Evolutionary conservation across 2,888 invertebrate species (phyloP).

Genomic region (Tuberolachnus salignus): DNA sequence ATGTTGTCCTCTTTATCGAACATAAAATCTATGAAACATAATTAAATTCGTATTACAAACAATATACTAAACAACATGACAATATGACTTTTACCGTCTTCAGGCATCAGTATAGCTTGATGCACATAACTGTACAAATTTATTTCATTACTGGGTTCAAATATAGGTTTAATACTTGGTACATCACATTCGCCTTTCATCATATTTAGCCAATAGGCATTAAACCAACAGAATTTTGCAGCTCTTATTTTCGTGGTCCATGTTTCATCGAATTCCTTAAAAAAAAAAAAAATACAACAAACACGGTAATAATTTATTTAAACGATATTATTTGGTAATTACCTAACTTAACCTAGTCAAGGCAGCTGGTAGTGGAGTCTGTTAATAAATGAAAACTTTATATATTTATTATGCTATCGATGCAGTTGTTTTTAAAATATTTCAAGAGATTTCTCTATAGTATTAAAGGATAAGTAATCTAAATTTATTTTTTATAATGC

Average conservation of each 20-base stretch:
- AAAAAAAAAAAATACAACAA: slow-evolving; percentile 24
- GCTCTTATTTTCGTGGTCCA: slow-evolving; percentile 94
- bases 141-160: slow-evolving; percentile 35
- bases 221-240: slow-evolving; percentile 97
- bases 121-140: slow-evolving; percentile 63
- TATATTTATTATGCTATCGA: too few species aligned
- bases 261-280: slow-evolving; percentile 72
- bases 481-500: too few species aligned
- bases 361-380: too few species aligned
- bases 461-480: too few species aligned
- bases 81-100: slow-evolving; percentile 63
- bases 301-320: too few species aligned
- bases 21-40: slow-evolving; percentile 62
- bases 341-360: too few species aligned
- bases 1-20: slow-evolving; percentile 65
- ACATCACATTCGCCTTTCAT: slow-evolving; percentile 71
- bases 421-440: too few species aligned
- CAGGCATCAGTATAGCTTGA: slow-evolving; percentile 58
- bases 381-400: too few species aligned
- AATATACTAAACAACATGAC: slow-evolving; percentile 75
- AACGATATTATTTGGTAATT: too few species aligned
- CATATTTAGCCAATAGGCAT: slow-evolving; percentile 98
- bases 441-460: too few species aligned
- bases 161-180: slow-evolving; percentile 32
- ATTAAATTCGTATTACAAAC: slow-evolving; percentile 68